Percentiles rank a stretch among this genome's conserved stretches.
These are phyloP conservation scores for Entelurus aequoreus DNA, from an alignment of 2,113 vertebrate genomes.

Conservation along the genomic window DNA sequence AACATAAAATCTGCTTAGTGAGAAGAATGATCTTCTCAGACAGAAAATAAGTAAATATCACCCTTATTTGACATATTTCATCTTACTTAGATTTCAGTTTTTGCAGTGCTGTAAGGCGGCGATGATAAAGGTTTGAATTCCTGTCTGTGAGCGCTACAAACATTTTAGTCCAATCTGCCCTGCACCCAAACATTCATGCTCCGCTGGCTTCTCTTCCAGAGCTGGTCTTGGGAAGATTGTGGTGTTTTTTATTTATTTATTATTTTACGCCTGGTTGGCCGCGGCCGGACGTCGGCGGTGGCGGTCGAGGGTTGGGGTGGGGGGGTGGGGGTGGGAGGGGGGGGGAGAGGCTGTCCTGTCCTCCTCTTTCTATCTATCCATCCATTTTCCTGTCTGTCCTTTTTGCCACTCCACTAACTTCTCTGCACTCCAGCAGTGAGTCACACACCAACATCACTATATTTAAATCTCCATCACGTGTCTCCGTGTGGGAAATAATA, in stretches of 20 bases:
- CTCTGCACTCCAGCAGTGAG: constrained; percentile 22
- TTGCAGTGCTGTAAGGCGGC: too few species aligned
- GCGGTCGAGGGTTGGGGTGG: not conserved
- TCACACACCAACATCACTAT: constrained; percentile 27
- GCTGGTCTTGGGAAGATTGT: constrained; percentile 36
- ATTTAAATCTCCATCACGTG: too few species aligned
- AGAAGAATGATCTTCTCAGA: too few species aligned
- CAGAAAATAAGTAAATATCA: too few species aligned
- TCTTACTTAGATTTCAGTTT: too few species aligned
- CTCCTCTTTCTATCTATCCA: constrained; percentile 28
- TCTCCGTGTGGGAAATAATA: too few species aligned
- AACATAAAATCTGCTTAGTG: too few species aligned
- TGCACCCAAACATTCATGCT: constrained; percentile 38
- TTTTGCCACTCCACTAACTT: constrained; percentile 33
- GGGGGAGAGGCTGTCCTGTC: constrained; percentile 13
- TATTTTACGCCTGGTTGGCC: constrained; percentile 27
- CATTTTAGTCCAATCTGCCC: too few species aligned
- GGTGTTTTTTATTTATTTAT: constrained; percentile 25
- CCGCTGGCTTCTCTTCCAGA: constrained; percentile 10
- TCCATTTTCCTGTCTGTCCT: constrained; percentile 5
- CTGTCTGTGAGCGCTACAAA: too few species aligned
- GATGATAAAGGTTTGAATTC: too few species aligned
- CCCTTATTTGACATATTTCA: too few species aligned
- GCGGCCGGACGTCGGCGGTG: constrained; percentile 26
- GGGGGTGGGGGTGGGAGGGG: not conserved